Evolutionary conservation across 2,888 invertebrate species (phyloP).

Genomic region (Malthinus flaveolus): DNA sequence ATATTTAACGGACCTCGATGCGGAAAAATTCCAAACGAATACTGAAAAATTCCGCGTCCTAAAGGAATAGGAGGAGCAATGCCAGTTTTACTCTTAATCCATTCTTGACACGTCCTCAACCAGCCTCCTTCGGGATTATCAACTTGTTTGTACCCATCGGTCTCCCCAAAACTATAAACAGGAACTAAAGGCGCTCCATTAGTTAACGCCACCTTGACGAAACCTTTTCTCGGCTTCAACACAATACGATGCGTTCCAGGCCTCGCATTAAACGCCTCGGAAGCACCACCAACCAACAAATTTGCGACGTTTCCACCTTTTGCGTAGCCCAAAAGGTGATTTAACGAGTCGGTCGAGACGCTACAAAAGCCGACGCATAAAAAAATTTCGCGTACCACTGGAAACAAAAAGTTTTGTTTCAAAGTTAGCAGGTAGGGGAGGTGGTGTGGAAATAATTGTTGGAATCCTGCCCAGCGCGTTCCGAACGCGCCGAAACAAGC

Average conservation of each 20-base stretch:
- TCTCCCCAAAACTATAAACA: conserved; percentile 88
- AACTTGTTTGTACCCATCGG: conserved; percentile 79
- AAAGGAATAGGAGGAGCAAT: conserved; percentile 75
- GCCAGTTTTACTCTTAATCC: conserved; percentile 67
- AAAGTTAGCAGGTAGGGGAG: conserved; percentile 59
- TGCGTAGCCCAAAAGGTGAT: conserved; percentile 61
- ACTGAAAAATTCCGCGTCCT: conserved; percentile 90
- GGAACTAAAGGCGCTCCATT: conserved; percentile 81
- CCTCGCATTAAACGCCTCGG: conserved; percentile 81
- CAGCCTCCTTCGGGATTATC: conserved; percentile 71
- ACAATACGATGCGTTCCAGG: conserved; percentile 75
- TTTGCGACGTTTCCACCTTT: conserved; percentile 65
- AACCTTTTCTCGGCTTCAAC: conserved; percentile 72
- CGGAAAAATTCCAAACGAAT: conserved; percentile 85
- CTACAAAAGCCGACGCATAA: conserved; percentile 61
- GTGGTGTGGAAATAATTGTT: conserved; percentile 58
- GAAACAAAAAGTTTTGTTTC: conserved; percentile 69
- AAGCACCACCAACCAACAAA: conserved; percentile 86
- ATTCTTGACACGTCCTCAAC: conserved; percentile 69
- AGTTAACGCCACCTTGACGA: conserved; percentile 45
- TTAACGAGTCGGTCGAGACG: conserved; percentile 68
- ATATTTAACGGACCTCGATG: conserved; percentile 77
- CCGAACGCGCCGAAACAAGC: conserved; percentile 81
- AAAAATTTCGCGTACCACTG: conserved; percentile 71
- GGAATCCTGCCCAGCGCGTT: conserved; percentile 63